Conservation (phyloP, 2,113 vertebrate species). For the Psophia crepitans region DNA sequence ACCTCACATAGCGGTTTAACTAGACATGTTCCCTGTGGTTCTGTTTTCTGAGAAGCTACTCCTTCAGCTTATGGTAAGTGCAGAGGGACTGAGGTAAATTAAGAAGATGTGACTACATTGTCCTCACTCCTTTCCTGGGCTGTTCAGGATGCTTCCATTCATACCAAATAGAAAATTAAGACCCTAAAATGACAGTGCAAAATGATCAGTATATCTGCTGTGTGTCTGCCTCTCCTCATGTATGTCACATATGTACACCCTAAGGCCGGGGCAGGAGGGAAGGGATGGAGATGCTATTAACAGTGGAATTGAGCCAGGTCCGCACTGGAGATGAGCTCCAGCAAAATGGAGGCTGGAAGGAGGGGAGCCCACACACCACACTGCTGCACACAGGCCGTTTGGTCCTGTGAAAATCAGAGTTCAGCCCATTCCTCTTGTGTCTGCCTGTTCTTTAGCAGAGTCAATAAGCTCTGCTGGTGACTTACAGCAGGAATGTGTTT, state of each 20-base stretch:
- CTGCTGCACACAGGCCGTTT: not conserved
- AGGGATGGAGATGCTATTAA: accelerated
- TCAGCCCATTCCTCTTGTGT: not conserved
- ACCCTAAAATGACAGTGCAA: not conserved
- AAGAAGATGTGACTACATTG: not conserved
- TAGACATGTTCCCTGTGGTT: not conserved
- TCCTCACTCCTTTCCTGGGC: not conserved
- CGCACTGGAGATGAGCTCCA: not conserved
- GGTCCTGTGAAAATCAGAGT: not conserved
- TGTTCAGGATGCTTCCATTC: not conserved
- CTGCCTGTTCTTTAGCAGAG: not conserved
- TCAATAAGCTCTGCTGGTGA: not conserved
- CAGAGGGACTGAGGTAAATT: not conserved
- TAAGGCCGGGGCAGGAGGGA: not conserved
- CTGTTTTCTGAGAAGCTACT: not conserved
- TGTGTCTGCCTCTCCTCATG: not conserved
- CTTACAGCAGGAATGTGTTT: not conserved
- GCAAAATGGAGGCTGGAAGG: not conserved
- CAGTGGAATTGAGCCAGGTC: not conserved
- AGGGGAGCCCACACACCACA: accelerated
- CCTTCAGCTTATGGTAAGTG: not conserved
- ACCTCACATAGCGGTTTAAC: not conserved
- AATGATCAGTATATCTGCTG: not conserved
- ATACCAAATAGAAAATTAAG: not conserved
- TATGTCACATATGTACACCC: accelerated